Base-by-base conservation (phyloP, 2,797 vertebrate species). In the Phrynocephalus vlangalii region DNA sequence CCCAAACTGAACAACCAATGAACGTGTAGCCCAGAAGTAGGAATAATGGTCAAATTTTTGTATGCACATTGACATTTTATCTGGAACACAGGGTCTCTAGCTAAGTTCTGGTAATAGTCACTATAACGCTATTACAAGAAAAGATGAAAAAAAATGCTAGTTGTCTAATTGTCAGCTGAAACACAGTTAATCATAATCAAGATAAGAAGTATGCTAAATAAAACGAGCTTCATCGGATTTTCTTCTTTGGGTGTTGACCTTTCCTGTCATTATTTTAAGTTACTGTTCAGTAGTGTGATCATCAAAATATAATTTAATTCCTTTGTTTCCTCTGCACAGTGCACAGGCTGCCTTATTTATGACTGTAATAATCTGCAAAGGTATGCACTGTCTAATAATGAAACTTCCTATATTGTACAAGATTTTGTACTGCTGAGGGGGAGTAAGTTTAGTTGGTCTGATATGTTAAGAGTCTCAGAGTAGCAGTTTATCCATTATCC, bases 291-390 rank as follows among this genome's bases (percentile, higher is more conserved):
- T 50, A 52, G n/a, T 33, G n/a, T 84, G 22, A 63, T 84, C 79
- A 88, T 88, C 38, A 72, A 84, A 79, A 84, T 73, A 79, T 73
- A 84, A 84, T 84, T 79, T 66, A 84, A 87, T 33, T 82, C 72
- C 38, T 79, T 30, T 73, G 70, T 80, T 88, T 88, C 68, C 76
- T 87, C 44, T 66, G 6, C 79, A 20, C 75, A 44, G 38, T 82
- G 71, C 30, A 22, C 20, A 33, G 44, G 48, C 52, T 84, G 56
- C 38, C 38, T 80, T 84, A 76, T 80, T 88, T 87, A 76, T 87
- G 60, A 82, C 28, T 87, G 56, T 76, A 82, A 82, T 87, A 76
- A 82, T 22, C 44, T 38, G 56, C 72, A 66, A 76, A 48, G 33
- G 56, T 75, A 76, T 16, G 28, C 38, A 72, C 82, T 56, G 50